phyloP scores from a whole-genome alignment of 2,888 invertebrate genomes.

The Acrobasis consociella region DNA sequence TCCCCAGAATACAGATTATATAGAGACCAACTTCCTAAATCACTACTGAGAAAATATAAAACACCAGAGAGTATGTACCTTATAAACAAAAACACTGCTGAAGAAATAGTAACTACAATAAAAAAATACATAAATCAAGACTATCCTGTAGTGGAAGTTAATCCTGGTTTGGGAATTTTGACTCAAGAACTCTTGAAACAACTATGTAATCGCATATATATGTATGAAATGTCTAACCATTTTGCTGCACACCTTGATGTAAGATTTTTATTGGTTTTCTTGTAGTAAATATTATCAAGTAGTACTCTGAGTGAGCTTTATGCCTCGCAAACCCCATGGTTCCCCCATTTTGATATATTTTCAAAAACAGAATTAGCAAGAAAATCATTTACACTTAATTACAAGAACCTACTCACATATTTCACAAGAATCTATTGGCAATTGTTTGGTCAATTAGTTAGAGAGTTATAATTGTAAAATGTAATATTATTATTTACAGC shows the following conservation, averaged over 20 bases:
- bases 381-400: no score
- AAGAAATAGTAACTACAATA: conserved; percentile 60
- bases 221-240: conserved; percentile 67
- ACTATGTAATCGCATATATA: conserved; percentile 75
- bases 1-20: conserved; percentile 54
- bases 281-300: no score
- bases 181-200: conserved; percentile 82
- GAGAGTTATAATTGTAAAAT: not conserved
- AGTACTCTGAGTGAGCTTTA: no score
- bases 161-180: conserved; percentile 86
- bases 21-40: conserved; percentile 59
- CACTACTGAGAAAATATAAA: conserved; percentile 65
- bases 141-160: conserved; percentile 84
- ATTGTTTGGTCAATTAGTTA: not conserved
- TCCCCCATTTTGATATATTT: no score
- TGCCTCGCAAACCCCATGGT: no score
- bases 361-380: no score
- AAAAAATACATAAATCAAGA: conserved; percentile 49
- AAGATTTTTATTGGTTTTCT: conserved; percentile 7
- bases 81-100: conserved; percentile 66
- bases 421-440: no score
- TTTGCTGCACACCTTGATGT: conserved; percentile 25
- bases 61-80: conserved; percentile 69
- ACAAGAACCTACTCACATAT: no score
- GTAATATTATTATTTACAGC: conserved; percentile 44